A percentile compares a stretch with the other conserved stretches of the same genome.
phyloP scores from a whole-genome alignment of 2,113 vertebrate species.

The Chrysochloris asiatica region DNA sequence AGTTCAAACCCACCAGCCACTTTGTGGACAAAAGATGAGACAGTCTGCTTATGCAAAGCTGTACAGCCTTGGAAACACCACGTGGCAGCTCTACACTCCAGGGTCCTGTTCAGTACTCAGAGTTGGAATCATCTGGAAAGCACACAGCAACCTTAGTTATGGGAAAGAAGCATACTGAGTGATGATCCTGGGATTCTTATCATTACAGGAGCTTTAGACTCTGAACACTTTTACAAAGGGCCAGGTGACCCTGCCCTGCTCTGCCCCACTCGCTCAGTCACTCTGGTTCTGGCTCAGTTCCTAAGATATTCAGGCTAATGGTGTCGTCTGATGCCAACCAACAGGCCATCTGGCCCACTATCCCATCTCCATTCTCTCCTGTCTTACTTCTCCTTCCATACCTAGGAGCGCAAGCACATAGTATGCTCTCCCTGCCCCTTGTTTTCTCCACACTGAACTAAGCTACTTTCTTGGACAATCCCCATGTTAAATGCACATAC shows the following conservation, averaged over 20 bases:
- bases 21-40: neutral
- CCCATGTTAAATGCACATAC: no score
- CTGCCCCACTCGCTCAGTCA: neutral
- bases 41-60: neutral
- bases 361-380: neutral
- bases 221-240: neutral
- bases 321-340: neutral
- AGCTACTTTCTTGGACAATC: neutral
- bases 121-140: neutral
- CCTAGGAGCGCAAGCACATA: neutral
- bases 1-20: neutral
- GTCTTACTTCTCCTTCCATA: neutral
- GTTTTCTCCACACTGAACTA: neutral
- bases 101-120: neutral
- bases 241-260: fast-evolving
- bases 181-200: fast-evolving
- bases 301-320: neutral
- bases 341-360: neutral
- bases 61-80: neutral
- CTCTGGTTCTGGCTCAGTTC: neutral
- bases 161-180: fast-evolving
- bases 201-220: neutral
- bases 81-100: neutral
- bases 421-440: neutral
- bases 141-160: neutral